Evolutionary conservation across 2,797 vertebrate genomes (phyloP).

Genomic region (Channa striata): DNA sequence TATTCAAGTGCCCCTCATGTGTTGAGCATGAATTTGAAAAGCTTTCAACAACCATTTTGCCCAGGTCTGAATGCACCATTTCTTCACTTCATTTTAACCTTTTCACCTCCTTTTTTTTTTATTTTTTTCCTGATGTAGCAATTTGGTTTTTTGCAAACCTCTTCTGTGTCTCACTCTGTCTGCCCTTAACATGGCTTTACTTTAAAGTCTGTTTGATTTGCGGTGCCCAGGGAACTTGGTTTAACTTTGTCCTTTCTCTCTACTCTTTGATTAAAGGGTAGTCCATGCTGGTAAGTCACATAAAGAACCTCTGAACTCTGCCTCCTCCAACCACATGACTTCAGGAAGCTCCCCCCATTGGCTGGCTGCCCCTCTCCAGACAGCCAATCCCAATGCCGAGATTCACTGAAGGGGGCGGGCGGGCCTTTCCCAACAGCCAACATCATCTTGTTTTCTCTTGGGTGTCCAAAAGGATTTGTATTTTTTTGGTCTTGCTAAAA

Average conservation of each 20-base stretch:
- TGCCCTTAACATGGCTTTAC: slow-evolving; percentile 77
- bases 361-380: slow-evolving; percentile 98
- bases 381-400: slow-evolving; percentile 99
- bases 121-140: slow-evolving; percentile 62
- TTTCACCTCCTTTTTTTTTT: slow-evolving; percentile 51
- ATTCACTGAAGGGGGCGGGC: slow-evolving; percentile 95
- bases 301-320: slow-evolving; percentile 99
- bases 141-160: slow-evolving; percentile 70
- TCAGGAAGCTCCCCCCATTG: slow-evolving; percentile 96
- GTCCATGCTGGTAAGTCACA: slow-evolving; percentile 99
- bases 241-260: slow-evolving; percentile 99
- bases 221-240: slow-evolving; percentile 91
- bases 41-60: slow-evolving; percentile 66
- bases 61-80: slow-evolving; percentile 74
- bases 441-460: slow-evolving; percentile 98
- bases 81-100: slow-evolving; percentile 68
- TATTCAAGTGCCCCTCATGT: slow-evolving; percentile 36
- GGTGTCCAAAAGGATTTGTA: slow-evolving; percentile 99
- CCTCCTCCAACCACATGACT: slow-evolving; percentile 99
- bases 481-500: slow-evolving; percentile 91
- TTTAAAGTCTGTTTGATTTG: slow-evolving; percentile 75
- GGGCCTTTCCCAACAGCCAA: slow-evolving; percentile 97
- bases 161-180: slow-evolving; percentile 69
- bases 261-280: slow-evolving; percentile 99
- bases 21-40: slow-evolving; percentile 52